Conservation (phyloP, 2,888 invertebrate genomes). For the Scelioninae gen. 2 region DNA sequence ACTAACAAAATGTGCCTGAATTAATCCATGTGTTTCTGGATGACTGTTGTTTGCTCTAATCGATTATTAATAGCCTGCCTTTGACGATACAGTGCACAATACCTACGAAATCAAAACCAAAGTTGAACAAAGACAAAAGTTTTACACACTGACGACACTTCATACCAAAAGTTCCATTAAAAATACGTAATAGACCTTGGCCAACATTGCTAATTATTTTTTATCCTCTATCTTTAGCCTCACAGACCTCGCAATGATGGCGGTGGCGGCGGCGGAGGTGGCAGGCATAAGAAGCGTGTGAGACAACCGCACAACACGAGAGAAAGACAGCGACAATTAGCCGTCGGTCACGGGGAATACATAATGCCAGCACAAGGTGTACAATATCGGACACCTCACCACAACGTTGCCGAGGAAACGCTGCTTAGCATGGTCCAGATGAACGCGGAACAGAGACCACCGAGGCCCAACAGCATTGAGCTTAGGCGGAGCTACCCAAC, state of each 20-base stretch:
- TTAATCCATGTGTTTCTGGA: constrained; percentile 42
- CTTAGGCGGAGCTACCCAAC: constrained; percentile 80
- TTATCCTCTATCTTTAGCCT: constrained; percentile 74
- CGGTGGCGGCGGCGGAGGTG: constrained; percentile 77
- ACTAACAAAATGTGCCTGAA: constrained; percentile 28
- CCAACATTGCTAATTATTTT: constrained; percentile 4
- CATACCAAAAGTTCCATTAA: constrained; percentile 32
- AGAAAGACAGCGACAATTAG: constrained; percentile 89
- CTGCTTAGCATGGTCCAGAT: constrained; percentile 78
- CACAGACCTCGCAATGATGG: constrained; percentile 79
- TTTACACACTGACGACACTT: constrained; percentile 40
- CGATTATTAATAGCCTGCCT: constrained; percentile 46
- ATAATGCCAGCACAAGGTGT: constrained; percentile 82
- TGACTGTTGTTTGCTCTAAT: constrained; percentile 54
- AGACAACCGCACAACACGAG: constrained; percentile 91
- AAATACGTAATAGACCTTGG: neutral
- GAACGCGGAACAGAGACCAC: constrained; percentile 81
- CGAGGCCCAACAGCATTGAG: constrained; percentile 92
- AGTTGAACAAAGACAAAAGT: constrained; percentile 6
- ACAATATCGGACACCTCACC: constrained; percentile 79
- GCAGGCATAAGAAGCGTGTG: constrained; percentile 86
- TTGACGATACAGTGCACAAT: constrained; percentile 14
- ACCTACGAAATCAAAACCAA: neutral
- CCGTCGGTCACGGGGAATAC: constrained; percentile 90
- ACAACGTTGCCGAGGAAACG: constrained; percentile 75